Evolutionary conservation across 1,140 invertebrate genomes (phyloP), one percentile per base, ranked within the genome.

Genomic region (Euschistus heros): DNA sequence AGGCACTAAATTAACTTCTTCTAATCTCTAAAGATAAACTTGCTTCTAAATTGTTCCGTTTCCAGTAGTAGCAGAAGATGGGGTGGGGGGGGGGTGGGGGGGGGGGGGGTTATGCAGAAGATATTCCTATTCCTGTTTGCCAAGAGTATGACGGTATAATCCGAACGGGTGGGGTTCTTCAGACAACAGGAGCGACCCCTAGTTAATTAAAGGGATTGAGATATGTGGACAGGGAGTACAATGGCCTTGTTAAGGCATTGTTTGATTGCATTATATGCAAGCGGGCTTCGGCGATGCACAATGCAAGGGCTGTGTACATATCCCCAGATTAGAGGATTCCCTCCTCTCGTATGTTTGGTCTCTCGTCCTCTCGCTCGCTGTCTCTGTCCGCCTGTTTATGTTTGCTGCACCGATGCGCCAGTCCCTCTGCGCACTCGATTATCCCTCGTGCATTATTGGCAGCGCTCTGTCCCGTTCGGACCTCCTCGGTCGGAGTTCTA

Each of bases 191-290:
- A 30, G 27, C 27, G 27, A 37, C 33, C 33, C 33, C 33, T 37
- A 37, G 33, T 37, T 37, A 37, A 37, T 37, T 37, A 37, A 37
- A 26, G 20, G 54, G 54, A 57, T 57, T 57, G 54, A 57, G 54
- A 57, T 57, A 57, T 57, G 54, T 57, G 54, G 54, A 57, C 54
- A 57, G 54, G 20, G 18, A 26, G 54, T 6, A 57, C 54, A 57
- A 57, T 57, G 24, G 54, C 8, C 59, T 61, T 42, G 59, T 61
- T 61, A 61, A 61, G 59, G 59, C 59, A 61, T 61, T 61, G 59
- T 61, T 61, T 61, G 59, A 61, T 61, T 61, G 59, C 33, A 61
- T 61, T 61, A 61, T 37, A 61, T 44, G 55, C 24, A 26, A 24
- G 30, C 30, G 33, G 30, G 30, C 17, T 24, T 2, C 8, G 27